Percentiles rank a stretch among this genome's conserved stretches.
phyloP scores from a whole-genome alignment of 2,797 vertebrate genomes.

The Aulostomus chinensis region DNA sequence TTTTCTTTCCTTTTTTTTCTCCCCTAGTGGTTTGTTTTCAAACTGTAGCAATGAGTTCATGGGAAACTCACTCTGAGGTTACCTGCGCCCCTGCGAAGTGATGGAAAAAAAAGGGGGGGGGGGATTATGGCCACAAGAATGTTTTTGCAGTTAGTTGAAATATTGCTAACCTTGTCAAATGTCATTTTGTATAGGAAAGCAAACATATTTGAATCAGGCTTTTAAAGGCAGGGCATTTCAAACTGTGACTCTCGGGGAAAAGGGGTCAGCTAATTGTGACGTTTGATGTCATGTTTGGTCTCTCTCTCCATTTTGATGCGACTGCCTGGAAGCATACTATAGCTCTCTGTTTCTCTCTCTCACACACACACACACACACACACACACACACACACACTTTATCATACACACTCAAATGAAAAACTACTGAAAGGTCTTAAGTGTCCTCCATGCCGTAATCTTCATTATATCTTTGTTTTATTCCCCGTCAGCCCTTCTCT shows the following conservation, averaged over 20 bases:
- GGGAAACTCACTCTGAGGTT: constrained; percentile 77
- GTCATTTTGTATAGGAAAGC: constrained; percentile 77
- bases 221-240: constrained; percentile 69
- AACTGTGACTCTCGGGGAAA: constrained; percentile 69
- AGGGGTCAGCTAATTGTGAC: constrained; percentile 76
- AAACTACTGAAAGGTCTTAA: constrained; percentile 81
- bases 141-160: constrained; percentile 82
- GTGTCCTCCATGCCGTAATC: constrained; percentile 87
- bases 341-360: constrained; percentile 28
- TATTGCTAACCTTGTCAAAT: constrained; percentile 82
- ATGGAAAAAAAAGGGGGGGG: constrained; percentile 55
- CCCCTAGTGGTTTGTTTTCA: constrained; percentile 60
- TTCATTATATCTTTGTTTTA: constrained; percentile 83
- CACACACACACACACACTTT: constrained; percentile 36
- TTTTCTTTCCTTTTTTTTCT: constrained; percentile 5
- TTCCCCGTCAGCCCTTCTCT: constrained; percentile 90
- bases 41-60: constrained; percentile 73
- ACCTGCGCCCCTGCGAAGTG: constrained; percentile 72
- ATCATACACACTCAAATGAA: constrained; percentile 58
- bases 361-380: constrained; percentile 16
- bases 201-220: constrained; percentile 76
- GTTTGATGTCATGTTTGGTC: constrained; percentile 81
- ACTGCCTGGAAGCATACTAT: constrained; percentile 70
- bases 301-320: constrained; percentile 69
- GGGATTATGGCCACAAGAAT: constrained; percentile 73